phyloP scores from a whole-genome alignment of 2,888 invertebrate species.

The Liodrosophila aerea region DNA sequence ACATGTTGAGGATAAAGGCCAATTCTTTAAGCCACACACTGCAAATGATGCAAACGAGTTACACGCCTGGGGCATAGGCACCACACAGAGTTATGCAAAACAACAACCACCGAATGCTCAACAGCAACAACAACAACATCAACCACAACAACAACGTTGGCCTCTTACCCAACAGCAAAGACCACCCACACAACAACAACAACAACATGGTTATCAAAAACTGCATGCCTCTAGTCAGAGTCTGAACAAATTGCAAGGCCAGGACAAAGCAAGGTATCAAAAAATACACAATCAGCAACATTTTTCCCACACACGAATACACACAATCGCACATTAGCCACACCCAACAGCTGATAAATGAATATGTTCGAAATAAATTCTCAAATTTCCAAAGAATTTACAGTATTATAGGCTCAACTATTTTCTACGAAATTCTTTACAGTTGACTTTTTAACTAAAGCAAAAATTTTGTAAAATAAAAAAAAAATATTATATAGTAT shows the following conservation, averaged over 20 bases:
- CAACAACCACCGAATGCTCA: slow-evolving; percentile 50
- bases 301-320: no score
- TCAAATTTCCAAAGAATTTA: no score
- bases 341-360: no score
- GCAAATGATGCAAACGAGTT: slow-evolving; percentile 85
- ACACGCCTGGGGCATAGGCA: slow-evolving; percentile 86
- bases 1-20: slow-evolving; percentile 82
- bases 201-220: slow-evolving; percentile 62
- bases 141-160: slow-evolving; percentile 35
- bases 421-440: no score
- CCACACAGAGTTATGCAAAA: slow-evolving; percentile 73
- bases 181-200: slow-evolving; percentile 49
- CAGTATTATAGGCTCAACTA: no score
- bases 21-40: slow-evolving; percentile 83
- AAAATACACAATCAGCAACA: slow-evolving; percentile 19
- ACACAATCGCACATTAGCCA: not conserved
- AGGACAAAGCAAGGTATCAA: slow-evolving; percentile 80
- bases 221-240: slow-evolving; percentile 80
- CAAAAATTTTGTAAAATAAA: no score
- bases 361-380: no score
- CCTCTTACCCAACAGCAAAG: slow-evolving; percentile 69
- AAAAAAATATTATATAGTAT: no score
- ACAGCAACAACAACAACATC: slow-evolving; percentile 37
- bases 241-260: slow-evolving; percentile 79
- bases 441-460: no score